phyloP scores from a whole-genome alignment of 1,140 invertebrate genomes.

The Bilobella aurantiaca region DNA sequence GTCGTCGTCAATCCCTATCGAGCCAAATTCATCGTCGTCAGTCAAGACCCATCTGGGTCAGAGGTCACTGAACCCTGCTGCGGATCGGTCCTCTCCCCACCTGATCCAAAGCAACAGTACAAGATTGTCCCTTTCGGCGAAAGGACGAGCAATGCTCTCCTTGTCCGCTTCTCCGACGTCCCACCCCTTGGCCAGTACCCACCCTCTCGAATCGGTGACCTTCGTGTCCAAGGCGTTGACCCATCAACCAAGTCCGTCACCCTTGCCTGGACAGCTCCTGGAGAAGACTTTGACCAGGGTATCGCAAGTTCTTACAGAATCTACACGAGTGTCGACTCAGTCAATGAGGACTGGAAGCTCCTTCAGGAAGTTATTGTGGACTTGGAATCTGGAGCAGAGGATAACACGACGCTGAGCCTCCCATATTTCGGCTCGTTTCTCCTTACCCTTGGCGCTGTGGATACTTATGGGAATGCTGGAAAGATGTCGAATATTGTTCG shows the following conservation, averaged over 20 bases:
- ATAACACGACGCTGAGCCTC: constrained; percentile 28
- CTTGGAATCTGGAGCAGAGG: constrained; percentile 31
- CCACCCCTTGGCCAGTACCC: constrained; percentile 28
- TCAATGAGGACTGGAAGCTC: constrained; percentile 23
- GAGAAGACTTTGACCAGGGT: constrained; percentile 39
- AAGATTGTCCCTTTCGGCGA: constrained; percentile 26
- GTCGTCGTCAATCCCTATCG: constrained; percentile 33
- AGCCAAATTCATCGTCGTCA: constrained; percentile 29
- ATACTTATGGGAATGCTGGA: constrained; percentile 27
- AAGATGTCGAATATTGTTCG: constrained; percentile 32
- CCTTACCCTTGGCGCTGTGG: constrained; percentile 23
- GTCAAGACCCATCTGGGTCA: constrained; percentile 16
- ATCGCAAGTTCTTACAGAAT: constrained; percentile 26
- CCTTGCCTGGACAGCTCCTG: constrained; percentile 48
- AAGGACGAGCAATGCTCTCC: constrained; percentile 38
- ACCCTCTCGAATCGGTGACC: constrained; percentile 40
- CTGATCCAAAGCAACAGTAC: constrained; percentile 32
- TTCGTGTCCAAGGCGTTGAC: constrained; percentile 39
- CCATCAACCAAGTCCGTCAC: constrained; percentile 38
- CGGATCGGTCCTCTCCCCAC: constrained; percentile 24
- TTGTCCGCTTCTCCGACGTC: constrained; percentile 41
- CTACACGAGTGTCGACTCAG: constrained; percentile 16
- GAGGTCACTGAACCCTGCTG: constrained; percentile 23
- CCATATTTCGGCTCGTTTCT: constrained; percentile 29
- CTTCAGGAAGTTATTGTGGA: constrained; percentile 26